Evolutionary conservation across 2,888 invertebrate species (phyloP), one percentile per base, ranked within the genome.

Genomic region (Orgyia antiqua): DNA sequence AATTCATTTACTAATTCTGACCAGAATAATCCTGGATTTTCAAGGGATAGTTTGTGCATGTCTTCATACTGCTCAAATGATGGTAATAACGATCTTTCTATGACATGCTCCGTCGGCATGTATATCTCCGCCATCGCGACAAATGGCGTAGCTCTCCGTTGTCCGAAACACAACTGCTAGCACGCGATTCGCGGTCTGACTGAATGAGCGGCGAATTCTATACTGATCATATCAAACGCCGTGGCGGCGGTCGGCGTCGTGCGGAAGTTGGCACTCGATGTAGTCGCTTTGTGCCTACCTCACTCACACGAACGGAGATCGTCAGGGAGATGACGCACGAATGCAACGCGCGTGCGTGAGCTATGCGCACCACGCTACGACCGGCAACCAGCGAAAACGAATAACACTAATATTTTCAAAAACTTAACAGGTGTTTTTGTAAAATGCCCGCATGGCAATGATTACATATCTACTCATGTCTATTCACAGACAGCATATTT

Each of bases 1-100:
- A 99, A 97, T 68, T 97, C 93, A 52, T 93, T 91, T n/a, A 95
- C 94, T 48, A 98, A 93, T 54, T 95, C 92, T 13, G 92, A 91
- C 99, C 99, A 99, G 78, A 99, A 99, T 34, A 89, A 90, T 50
- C 92, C 93, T 0, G 99, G 97, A 61, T 95, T 90, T 30, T 95
- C 92, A 42, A 99, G 84, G 1, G 98, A 98, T 62, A 91, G 89
- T 58, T 92, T 89, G 75, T 98, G 93, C 91, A 97, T 91, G 57
- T 91, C 89, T 54, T 89, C 88, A 71, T 98, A 98, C 58, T 95
- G 89, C 76, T 91, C 91, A 24, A 88, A 67, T 5, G 74, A 68
- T 17, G 69, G 53, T 33, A 88, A 21, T 84, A 74, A 66, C 71
- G 90, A 42, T 91, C 92, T 82, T 91, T 94, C 45, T 87, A 87